Conservation (phyloP, 2,888 invertebrate species). For the Monoplex corrugatus region DNA sequence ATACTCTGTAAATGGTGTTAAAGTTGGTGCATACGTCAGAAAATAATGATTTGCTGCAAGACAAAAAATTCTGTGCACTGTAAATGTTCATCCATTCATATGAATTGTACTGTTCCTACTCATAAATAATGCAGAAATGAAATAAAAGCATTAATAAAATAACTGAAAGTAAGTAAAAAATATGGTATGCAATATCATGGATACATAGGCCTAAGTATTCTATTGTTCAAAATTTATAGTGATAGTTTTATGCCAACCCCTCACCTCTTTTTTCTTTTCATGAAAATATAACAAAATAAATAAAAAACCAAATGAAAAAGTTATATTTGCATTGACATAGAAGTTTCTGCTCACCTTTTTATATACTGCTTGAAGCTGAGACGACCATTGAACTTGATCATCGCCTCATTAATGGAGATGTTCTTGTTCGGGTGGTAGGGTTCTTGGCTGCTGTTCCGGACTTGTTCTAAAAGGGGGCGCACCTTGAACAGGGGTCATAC, state of each 20-base stretch:
- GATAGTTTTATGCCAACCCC: too few species aligned
- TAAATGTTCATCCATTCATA: too few species aligned
- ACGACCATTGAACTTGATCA: constrained; percentile 42
- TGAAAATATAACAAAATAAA: not conserved
- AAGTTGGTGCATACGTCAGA: too few species aligned
- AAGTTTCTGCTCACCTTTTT: not conserved
- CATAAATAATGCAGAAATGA: too few species aligned
- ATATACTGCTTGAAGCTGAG: constrained; percentile 48
- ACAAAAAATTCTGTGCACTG: too few species aligned
- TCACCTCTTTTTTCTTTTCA: not conserved
- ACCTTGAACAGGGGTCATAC: constrained; percentile 9
- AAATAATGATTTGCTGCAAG: not conserved
- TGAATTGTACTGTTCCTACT: too few species aligned
- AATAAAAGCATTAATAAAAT: too few species aligned
- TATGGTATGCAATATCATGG: too few species aligned
- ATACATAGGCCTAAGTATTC: too few species aligned
- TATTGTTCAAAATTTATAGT: too few species aligned
- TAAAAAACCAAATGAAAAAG: too few species aligned
- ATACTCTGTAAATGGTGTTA: not conserved
- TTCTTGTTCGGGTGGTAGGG: not conserved
- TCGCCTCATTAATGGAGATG: constrained; percentile 36
- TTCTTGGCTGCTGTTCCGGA: not conserved
- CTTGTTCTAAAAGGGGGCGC: not conserved
- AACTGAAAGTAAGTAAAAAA: too few species aligned
- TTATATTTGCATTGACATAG: not conserved